These are phyloP conservation scores for Zaprionus vittiger DNA, from an alignment of 1,140 invertebrate species.

Conservation along the genomic window DNA sequence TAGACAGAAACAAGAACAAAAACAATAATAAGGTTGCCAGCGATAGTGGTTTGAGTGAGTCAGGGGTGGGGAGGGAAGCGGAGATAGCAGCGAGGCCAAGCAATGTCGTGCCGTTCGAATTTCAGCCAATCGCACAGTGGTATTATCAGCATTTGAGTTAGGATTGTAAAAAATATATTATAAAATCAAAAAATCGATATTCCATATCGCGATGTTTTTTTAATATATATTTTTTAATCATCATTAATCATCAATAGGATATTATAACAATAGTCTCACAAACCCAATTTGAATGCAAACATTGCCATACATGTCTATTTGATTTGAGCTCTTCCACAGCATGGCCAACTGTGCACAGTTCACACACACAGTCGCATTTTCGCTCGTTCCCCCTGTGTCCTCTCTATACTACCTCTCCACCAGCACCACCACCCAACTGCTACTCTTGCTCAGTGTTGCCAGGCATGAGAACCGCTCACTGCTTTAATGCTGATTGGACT, in stretches of 20 bases:
- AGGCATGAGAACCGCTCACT: conserved; percentile 61
- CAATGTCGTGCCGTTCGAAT: conserved; percentile 64
- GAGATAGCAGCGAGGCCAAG: conserved; percentile 38
- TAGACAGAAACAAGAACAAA: conserved; percentile 61
- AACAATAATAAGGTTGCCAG: conserved; percentile 44
- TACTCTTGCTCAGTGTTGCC: conserved; percentile 44
- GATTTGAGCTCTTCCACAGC: background rate
- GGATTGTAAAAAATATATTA: no score
- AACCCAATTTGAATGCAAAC: background rate
- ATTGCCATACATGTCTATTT: background rate
- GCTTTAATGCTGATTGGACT: conserved; percentile 67
- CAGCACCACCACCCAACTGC: conserved; percentile 8
- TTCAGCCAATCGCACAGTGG: conserved; percentile 59
- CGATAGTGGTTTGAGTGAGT: conserved; percentile 13
- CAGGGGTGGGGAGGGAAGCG: background rate
- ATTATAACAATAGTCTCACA: no score
- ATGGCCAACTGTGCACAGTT: conserved; percentile 34
- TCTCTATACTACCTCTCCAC: conserved; percentile 5
- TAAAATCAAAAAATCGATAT: no score
- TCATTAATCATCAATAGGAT: no score
- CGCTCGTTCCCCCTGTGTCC: background rate
- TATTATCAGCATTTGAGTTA: background rate
- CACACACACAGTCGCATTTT: conserved; percentile 19
- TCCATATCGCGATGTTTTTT: no score
- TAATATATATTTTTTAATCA: no score